These are phyloP conservation scores for Drosophila pandora DNA, from an alignment of 1,140 invertebrate genomes.

Conservation along the genomic window DNA sequence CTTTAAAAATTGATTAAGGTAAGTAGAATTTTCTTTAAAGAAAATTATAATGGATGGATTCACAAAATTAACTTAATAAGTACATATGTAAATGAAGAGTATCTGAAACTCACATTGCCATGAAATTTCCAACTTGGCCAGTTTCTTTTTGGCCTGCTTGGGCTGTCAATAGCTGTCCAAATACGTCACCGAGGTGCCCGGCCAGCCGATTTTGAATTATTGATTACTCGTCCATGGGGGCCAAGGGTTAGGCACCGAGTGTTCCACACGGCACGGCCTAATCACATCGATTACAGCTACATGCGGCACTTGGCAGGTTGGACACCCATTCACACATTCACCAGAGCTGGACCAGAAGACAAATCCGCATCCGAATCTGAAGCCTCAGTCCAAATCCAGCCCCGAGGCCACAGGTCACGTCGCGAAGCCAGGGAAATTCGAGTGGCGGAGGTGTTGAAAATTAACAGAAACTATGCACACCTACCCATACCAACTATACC, in stretches of 20 bases:
- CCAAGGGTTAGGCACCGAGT: constrained; percentile 49
- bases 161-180: constrained; percentile 76
- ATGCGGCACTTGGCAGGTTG: constrained; percentile 62
- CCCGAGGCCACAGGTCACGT: constrained; percentile 69
- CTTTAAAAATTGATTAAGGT: no score
- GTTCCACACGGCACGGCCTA: constrained; percentile 62
- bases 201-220: constrained; percentile 58
- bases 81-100: constrained; percentile 26
- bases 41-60: no score
- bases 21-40: not conserved
- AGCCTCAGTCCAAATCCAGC: constrained; percentile 53
- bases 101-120: constrained; percentile 7
- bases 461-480: constrained; percentile 76
- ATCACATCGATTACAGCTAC: constrained; percentile 77
- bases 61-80: no score
- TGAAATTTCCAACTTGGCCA: constrained; percentile 6
- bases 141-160: constrained; percentile 55
- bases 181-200: constrained; percentile 69
- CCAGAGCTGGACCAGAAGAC: constrained; percentile 7
- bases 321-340: constrained; percentile 50
- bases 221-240: constrained; percentile 63
- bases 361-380: not conserved
- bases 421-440: constrained; percentile 35
- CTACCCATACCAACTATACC: constrained; percentile 18
- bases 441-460: constrained; percentile 75